Percentiles rank a stretch among this genome's conserved stretches.
Evolutionary conservation across 2,797 vertebrate species (phyloP).

Genomic region (Sebastes cheni): DNA sequence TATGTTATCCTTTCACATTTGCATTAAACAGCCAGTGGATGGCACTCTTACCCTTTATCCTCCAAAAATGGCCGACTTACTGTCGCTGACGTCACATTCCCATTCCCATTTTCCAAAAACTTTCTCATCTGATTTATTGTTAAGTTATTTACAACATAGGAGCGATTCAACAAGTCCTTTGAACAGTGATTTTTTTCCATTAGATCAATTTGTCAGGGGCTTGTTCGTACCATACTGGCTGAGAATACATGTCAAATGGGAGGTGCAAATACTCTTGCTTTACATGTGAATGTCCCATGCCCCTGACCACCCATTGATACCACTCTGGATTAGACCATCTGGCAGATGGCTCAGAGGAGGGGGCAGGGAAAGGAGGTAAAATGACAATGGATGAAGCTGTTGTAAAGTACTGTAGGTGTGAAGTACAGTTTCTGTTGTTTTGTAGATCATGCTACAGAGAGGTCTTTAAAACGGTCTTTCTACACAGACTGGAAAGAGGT

Average conservation of each 20-base stretch:
- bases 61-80: no score
- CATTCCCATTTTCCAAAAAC: no score
- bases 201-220: not conserved
- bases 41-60: no score
- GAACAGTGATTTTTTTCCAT: not conserved
- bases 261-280: not conserved
- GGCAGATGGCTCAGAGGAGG: conserved; percentile 12
- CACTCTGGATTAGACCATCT: conserved; percentile 20
- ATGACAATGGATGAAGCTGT: not conserved
- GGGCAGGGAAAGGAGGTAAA: not conserved
- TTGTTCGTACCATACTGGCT: not conserved
- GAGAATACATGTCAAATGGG: not conserved
- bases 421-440: not conserved
- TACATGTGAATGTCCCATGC: conserved; percentile 14
- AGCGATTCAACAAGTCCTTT: not conserved
- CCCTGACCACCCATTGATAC: not conserved
- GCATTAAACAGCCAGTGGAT: no score
- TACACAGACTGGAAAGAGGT: not conserved
- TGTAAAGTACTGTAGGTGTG: not conserved
- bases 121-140: not conserved
- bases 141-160: not conserved
- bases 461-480: no score
- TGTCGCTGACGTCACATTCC: no score
- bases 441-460: not conserved
- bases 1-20: no score